These are phyloP conservation scores for Corbicula japonica DNA, from an alignment of 2,888 invertebrate genomes.

Conservation along the genomic window DNA sequence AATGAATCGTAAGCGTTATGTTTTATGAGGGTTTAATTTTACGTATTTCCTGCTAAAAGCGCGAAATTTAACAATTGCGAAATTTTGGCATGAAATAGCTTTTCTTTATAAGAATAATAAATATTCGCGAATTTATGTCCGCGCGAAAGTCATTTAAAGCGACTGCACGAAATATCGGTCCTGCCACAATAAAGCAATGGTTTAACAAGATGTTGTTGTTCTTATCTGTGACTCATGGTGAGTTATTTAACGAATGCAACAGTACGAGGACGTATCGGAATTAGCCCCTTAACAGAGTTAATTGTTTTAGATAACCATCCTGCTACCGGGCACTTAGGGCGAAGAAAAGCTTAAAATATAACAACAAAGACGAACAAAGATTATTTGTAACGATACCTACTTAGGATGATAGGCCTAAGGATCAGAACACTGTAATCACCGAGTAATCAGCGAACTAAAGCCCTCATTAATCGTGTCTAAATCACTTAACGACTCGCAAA, in stretches of 20 bases:
- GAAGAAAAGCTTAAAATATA: conserved; percentile 4
- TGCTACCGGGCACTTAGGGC: conserved; percentile 25
- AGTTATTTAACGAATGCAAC: conserved; percentile 8
- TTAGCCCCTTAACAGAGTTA: background rate
- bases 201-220: too few relatives aligned
- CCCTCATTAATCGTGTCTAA: conserved; percentile 20
- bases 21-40: too few relatives aligned
- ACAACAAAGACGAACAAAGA: conserved; percentile 36
- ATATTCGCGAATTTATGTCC: too few relatives aligned
- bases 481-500: conserved; percentile 15
- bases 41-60: too few relatives aligned
- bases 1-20: too few relatives aligned
- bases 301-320: conserved; percentile 23
- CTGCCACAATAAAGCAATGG: too few relatives aligned
- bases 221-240: too few relatives aligned
- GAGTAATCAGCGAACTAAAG: conserved; percentile 27
- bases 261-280: background rate
- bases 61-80: too few relatives aligned
- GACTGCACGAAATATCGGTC: too few relatives aligned
- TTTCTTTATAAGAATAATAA: too few relatives aligned
- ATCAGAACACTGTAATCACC: conserved; percentile 25
- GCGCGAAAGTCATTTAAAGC: too few relatives aligned
- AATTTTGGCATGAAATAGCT: too few relatives aligned
- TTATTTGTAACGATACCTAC: conserved; percentile 27
- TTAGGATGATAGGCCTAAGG: conserved; percentile 32